A percentile compares a stretch with the other conserved stretches of the same genome.
These are phyloP conservation scores for Cossypha caffra DNA, from an alignment of 2,797 vertebrate species.

Conservation along the genomic window DNA sequence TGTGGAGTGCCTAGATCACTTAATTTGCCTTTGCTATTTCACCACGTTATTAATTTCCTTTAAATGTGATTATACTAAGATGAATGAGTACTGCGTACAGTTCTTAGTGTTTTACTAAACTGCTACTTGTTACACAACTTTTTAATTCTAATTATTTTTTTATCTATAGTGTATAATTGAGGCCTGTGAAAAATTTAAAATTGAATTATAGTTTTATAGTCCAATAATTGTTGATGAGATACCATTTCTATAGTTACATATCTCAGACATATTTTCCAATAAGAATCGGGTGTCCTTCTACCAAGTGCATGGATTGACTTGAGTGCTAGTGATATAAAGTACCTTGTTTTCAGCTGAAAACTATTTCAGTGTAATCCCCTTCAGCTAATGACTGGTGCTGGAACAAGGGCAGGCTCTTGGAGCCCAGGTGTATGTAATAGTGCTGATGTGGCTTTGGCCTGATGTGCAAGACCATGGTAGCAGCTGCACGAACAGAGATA, in stretches of 20 bases:
- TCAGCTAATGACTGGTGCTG: neutral
- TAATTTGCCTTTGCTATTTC: neutral
- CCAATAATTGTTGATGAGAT: neutral
- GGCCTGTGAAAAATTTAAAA: neutral
- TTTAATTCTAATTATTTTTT: neutral
- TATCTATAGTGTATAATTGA: neutral
- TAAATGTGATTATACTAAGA: neutral
- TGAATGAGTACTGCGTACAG: fast-evolving
- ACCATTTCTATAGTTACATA: neutral
- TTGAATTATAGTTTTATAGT: neutral
- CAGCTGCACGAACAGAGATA: neutral
- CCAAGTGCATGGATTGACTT: neutral
- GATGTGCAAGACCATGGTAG: too few relatives aligned
- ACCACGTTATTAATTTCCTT: neutral
- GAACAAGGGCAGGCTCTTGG: neutral
- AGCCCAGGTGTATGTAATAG: neutral
- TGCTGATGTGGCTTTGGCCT: neutral
- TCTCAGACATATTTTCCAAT: neutral
- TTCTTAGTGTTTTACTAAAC: neutral
- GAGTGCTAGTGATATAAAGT: neutral
- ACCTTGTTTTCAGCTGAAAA: neutral
- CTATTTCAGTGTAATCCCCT: neutral
- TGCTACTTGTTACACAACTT: neutral
- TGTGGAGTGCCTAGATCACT: neutral
- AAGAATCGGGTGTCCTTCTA: neutral